Evolutionary conservation across 2,113 vertebrate genomes (phyloP).

Genomic region (Apteryx owenii): DNA sequence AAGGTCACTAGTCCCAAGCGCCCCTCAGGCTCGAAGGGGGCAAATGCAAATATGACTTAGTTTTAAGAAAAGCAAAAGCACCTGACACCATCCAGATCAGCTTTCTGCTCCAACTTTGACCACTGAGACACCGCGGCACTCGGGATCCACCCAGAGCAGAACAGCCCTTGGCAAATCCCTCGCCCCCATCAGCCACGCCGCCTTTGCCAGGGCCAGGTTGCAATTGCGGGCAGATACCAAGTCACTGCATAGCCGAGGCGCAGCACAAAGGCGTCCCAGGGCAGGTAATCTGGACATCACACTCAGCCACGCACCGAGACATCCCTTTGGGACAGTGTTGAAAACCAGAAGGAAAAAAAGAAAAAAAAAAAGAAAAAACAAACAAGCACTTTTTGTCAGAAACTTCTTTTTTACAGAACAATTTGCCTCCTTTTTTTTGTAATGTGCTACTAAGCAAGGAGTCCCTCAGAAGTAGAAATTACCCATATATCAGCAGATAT

Average conservation of each 20-base stretch:
- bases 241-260: background rate
- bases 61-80: background rate
- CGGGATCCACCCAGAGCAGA: background rate
- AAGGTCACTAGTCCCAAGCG: background rate
- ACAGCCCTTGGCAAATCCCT: background rate
- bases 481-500: background rate
- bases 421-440: background rate
- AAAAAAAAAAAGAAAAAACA: too few relatives aligned
- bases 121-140: rapidly evolving
- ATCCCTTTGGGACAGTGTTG: background rate
- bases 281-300: background rate
- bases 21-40: background rate
- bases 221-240: background rate
- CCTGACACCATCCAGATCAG: background rate
- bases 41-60: background rate
- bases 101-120: background rate
- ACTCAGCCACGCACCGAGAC: background rate
- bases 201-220: rapidly evolving
- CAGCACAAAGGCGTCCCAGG: background rate
- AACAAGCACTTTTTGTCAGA: background rate
- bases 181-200: background rate
- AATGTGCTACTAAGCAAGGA: background rate
- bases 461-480: background rate
- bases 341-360: background rate
- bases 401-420: background rate